Evolutionary conservation across 37 sponge, comb jelly and placozoan genomes (phyloP).

Genomic region (Ephydatia muelleri): DNA sequence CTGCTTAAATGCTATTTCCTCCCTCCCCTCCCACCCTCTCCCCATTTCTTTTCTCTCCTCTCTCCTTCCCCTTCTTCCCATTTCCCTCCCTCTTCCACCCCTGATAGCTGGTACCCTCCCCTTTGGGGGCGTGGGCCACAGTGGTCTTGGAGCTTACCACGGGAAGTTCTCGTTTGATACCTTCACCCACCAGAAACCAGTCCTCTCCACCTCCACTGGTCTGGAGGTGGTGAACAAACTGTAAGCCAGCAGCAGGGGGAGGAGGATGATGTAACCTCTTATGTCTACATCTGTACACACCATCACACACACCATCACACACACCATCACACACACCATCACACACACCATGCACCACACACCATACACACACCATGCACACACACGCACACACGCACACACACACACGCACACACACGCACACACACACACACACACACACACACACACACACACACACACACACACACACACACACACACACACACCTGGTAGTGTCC

Average conservation of each 20-base stretch:
- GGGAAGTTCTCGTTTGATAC: constrained; percentile 93
- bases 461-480: constrained; percentile 15
- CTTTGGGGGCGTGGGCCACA: constrained; percentile 98
- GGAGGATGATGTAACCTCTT: constrained; percentile 24
- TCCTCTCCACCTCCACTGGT: constrained; percentile 51
- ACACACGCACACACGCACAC: constrained; percentile 23
- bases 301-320: background rate
- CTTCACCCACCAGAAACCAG: constrained; percentile 85
- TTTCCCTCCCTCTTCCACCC: constrained; percentile 11
- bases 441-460: constrained; percentile 30
- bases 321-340: too few relatives aligned
- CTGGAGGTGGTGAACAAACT: constrained; percentile 66
- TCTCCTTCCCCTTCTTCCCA: constrained; percentile 12
- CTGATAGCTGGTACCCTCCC: constrained; percentile 68
- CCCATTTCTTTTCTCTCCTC: background rate
- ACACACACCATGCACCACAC: too few relatives aligned
- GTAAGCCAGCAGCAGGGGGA: too few relatives aligned
- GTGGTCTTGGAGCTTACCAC: constrained; percentile 94
- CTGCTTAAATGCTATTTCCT: background rate
- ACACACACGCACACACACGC: constrained; percentile 25
- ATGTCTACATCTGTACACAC: constrained; percentile 15
- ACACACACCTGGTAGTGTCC: constrained; percentile 19
- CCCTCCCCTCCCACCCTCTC: background rate
- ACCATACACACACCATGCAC: constrained; percentile 8
- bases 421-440: constrained; percentile 31